Evolutionary conservation across 2,888 invertebrate genomes (phyloP), one percentile per base, ranked within the genome.

Genomic region (Crossocerus cetratus): DNA sequence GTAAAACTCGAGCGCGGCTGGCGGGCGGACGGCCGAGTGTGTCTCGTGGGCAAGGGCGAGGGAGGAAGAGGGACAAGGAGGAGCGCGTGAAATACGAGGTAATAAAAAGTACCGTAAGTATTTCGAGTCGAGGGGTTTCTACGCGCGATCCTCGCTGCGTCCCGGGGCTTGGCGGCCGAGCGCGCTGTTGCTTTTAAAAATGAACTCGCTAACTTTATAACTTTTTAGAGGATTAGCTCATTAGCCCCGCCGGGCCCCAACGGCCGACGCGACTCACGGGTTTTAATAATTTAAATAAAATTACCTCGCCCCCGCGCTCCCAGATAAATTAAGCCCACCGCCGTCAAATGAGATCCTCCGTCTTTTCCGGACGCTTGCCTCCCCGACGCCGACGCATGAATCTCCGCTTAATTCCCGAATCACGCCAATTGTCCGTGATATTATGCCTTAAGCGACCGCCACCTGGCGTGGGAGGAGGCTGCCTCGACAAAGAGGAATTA

Each of bases 231-330:
- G 84, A 86, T 87, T 87, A 85, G 83, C 81, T 84, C 84, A 86
- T 87, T 86, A 87, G 81, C 82, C 32, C 32, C 1, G 32, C 32
- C 11, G 32, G 32, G n/a, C 65, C 67, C 72, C 65, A 43, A 43
- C 75, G 67, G 59, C 71, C 69, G 67, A 69, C 68, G 72, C 58
- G 66, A 55, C 70, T 58, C 73, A 63, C 66, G 77, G 83, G 80
- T 87, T 84, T 88, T 88, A 87, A 88, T 87, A 87, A 88, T 88
- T 88, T 88, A 88, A 88, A 86, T 86, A 86, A 84, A 87, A 88
- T 88, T 88, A 86, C 84, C 83, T 82, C 76, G 69, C 72, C 72
- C 69, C 74, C 76, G 71, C 71, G 57, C 58, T 76, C 71, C 60
- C 58, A 72, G 83, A 82, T 87, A 86, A 87, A 87, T 87, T 86